Evolutionary conservation across 2,888 invertebrate genomes (phyloP), one percentile per base, ranked within the genome.

Genomic region (Physocephala rufipes): DNA sequence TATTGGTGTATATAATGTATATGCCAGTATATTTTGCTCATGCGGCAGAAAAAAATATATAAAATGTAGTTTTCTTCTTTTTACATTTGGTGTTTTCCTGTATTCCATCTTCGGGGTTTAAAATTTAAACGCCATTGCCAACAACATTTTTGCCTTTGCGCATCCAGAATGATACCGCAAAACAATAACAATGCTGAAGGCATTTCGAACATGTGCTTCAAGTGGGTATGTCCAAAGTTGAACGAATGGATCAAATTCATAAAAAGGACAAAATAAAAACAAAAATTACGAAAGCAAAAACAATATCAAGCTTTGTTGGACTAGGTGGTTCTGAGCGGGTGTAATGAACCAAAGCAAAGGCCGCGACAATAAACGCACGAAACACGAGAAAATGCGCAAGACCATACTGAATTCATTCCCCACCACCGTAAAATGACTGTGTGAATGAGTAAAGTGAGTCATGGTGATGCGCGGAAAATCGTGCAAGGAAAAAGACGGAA

Each of bases 361-460:
- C 59, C 30, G 36, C 67, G 24, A 59, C 49, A 43, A 5, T 45
- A 24, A 16, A 19, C 53, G n/a, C 49, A 24, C 58, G n/a, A 7
- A n/a, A 21, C 24, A 61, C 19, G 69, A 74, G 74, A 74, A 75
- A 76, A 65, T 79, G 79, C 79, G 79, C 81, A 79, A 80, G 77
- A 80, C 69, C 74, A 62, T 67, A 73, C 66, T 26, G 55, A 66
- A 68, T 43, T 58, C 53, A 67, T 63, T 62, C 66, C 63, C 5
- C 36, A 7, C 36, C 36, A 9, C 36, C 9, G 36, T 9, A 36
- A 36, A 36, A 9, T 36, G 36, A 36, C 36, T 36, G 36, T 7
- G 36, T 36, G 36, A 36, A 9, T 36, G 36, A 36, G 43, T 21
- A 16, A 53, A 72, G 66, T 47, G 63, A 55, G 53, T 67, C 59